Evolutionary conservation across 2,888 invertebrate genomes (phyloP), one percentile per base, ranked within the genome.

Genomic region (Arctia plantaginis): DNA sequence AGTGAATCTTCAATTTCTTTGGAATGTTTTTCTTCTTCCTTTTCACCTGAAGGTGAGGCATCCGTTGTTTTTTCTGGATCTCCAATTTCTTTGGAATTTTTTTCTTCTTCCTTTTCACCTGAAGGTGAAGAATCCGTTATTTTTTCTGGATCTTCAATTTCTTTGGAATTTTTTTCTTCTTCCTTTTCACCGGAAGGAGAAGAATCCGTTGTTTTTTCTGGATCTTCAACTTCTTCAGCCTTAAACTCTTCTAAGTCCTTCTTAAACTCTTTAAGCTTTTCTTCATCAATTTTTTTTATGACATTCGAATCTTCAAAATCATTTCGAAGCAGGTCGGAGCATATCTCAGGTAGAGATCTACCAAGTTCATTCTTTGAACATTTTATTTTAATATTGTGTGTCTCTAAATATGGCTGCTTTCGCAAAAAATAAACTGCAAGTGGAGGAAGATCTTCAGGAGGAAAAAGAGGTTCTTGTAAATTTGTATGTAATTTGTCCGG

Each of bases 401-500:
- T 62, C 18, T 62, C 62, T 18, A 30, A 30, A 30, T 30, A 15
- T 15, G 59, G 59, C 18, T 62, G 59, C 13, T 27, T n/a, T 4
- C 1, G 59, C 3, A 27, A 7, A 59, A 59, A 59, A 27, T 27
- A 27, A 59, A 59, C 13, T 59, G 27, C 27, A 27, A 59, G 13
- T 30, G 62, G 30, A 18, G 18, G 6, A 30, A 62, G 27, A 30
- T 15, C n/a, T 41, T 67, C 30, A 44, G 67, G 44, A 41, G 67
- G 8, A n/a, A 76, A 69, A 66, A 80, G 41, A 27, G 77, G 35
- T 70, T 78, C 78, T n/a, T 69, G 78, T 35, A 83, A 71, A 35
- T 78, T 74, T 10, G 44, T 73, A 51, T 41, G 69, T 39, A 76
- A 72, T 47, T 77, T 55, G 6, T 83, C 82, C 8, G 85, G 76